phyloP scores from a whole-genome alignment of 2,888 invertebrate genomes.

The Gymnoscelis rufifasciata region DNA sequence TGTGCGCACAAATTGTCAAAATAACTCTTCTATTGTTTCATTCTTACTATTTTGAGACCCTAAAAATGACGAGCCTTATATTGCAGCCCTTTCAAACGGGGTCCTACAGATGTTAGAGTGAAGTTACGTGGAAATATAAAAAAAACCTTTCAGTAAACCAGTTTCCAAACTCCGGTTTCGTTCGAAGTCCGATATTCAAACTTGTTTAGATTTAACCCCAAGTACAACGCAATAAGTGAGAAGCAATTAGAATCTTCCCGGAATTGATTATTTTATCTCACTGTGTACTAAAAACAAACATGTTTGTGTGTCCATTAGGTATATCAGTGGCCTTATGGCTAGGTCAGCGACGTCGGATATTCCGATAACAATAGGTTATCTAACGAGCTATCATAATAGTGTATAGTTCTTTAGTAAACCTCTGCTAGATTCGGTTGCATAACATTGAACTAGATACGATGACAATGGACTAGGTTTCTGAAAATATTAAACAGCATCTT shows the following conservation, averaged over 20 bases:
- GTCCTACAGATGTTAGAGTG: no score
- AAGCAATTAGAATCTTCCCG: neutral
- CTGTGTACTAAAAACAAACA: neutral
- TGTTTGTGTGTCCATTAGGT: neutral
- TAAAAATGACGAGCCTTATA: no score
- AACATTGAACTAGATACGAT: slow-evolving; percentile 1
- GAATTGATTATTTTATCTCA: neutral
- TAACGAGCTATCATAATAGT: slow-evolving; percentile 5
- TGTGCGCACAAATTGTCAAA: no score
- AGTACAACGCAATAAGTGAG: neutral
- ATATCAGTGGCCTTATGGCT: neutral
- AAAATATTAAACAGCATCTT: no score
- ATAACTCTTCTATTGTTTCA: no score
- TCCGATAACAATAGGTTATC: slow-evolving; percentile 14
- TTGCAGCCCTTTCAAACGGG: no score
- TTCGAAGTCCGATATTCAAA: no score
- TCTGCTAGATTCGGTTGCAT: neutral
- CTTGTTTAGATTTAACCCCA: no score
- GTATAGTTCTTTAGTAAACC: neutral
- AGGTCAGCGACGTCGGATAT: slow-evolving; percentile 9
- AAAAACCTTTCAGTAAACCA: no score
- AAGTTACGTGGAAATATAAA: no score
- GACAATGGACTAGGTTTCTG: neutral
- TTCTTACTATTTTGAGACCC: no score
- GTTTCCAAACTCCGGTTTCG: no score